These are phyloP conservation scores for Protula sp. DNA, from an alignment of 2,888 invertebrate genomes.

Conservation along the genomic window DNA sequence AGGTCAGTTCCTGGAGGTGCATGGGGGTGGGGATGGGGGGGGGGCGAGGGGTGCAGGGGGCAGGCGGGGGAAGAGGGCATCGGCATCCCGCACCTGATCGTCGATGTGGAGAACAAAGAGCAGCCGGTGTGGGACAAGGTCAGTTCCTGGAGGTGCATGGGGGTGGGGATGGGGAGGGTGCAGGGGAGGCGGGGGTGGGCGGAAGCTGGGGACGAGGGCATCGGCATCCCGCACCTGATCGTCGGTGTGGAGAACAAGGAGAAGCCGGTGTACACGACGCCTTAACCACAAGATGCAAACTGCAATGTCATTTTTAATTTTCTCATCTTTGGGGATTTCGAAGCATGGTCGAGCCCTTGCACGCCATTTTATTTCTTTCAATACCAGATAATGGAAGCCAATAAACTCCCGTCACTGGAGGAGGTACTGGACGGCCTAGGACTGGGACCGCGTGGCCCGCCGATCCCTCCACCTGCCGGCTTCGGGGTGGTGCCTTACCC, in stretches of 20 bases:
- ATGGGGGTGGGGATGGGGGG: too few relatives aligned
- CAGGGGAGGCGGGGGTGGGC: too few relatives aligned
- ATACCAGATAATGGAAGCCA: neutral
- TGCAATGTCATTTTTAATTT: too few relatives aligned
- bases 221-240: constrained; percentile 45
- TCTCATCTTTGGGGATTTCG: too few relatives aligned
- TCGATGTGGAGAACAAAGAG: constrained; percentile 27
- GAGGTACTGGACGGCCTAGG: constrained; percentile 53
- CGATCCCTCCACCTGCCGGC: constrained; percentile 51
- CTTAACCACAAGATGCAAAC: too few relatives aligned
- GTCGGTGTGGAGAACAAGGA: constrained; percentile 27
- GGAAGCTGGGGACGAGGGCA: constrained; percentile 41
- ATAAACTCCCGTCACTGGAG: constrained; percentile 34
- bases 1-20: neutral
- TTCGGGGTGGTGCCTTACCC: constrained; percentile 53
- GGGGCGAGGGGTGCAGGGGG: constrained; percentile 32
- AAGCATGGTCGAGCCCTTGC: too few relatives aligned
- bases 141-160: too few relatives aligned
- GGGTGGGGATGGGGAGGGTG: too few relatives aligned
- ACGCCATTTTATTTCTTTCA: too few relatives aligned
- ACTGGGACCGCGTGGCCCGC: constrained; percentile 51
- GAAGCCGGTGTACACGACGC: too few relatives aligned
- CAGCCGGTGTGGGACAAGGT: neutral
- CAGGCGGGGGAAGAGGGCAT: constrained; percentile 34
- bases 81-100: constrained; percentile 44